Conservation (phyloP, 2,888 invertebrate species). For the Xestobium rufovillosum region DNA sequence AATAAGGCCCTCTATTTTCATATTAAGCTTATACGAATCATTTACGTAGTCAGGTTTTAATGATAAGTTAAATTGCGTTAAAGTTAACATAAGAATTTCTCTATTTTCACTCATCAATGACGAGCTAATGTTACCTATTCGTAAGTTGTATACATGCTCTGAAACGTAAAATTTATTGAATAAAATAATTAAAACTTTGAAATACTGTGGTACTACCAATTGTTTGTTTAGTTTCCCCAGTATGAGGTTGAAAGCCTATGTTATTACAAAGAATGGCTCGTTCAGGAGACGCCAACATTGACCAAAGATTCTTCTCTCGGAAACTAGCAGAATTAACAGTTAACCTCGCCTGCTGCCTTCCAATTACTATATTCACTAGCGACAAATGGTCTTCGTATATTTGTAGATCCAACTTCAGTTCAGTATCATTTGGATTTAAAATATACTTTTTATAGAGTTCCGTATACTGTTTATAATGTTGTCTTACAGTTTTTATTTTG, state of each 20-base stretch:
- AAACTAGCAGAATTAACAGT: too few relatives aligned
- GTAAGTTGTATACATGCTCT: slow-evolving; percentile 71
- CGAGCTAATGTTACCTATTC: slow-evolving; percentile 64
- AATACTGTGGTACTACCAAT: too few relatives aligned
- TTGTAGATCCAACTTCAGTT: slow-evolving; percentile 64
- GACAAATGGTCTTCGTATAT: slow-evolving; percentile 68
- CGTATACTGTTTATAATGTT: slow-evolving; percentile 62
- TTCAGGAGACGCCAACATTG: slow-evolving; percentile 41
- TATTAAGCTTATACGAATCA: slow-evolving; percentile 26
- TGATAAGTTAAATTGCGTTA: slow-evolving; percentile 55
- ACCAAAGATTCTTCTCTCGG: slow-evolving; percentile 47
- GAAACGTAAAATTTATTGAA: slow-evolving; percentile 24
- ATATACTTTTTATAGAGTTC: slow-evolving; percentile 63
- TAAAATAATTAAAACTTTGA: slow-evolving; percentile 1
- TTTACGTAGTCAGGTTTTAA: slow-evolving; percentile 34
- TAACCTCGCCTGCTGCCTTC: slow-evolving; percentile 71
- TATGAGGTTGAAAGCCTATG: slow-evolving; percentile 33
- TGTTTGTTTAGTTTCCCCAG: slow-evolving; percentile 23
- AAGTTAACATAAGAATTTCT: slow-evolving; percentile 63
- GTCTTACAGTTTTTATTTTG: slow-evolving; percentile 58
- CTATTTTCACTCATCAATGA: slow-evolving; percentile 60
- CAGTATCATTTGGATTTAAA: slow-evolving; percentile 63
- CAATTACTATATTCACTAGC: slow-evolving; percentile 68
- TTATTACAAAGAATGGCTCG: slow-evolving; percentile 38
- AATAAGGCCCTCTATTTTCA: slow-evolving; percentile 63